Evolutionary conservation across 1,140 invertebrate genomes (phyloP).

Genomic region (Drosophila serrata): DNA sequence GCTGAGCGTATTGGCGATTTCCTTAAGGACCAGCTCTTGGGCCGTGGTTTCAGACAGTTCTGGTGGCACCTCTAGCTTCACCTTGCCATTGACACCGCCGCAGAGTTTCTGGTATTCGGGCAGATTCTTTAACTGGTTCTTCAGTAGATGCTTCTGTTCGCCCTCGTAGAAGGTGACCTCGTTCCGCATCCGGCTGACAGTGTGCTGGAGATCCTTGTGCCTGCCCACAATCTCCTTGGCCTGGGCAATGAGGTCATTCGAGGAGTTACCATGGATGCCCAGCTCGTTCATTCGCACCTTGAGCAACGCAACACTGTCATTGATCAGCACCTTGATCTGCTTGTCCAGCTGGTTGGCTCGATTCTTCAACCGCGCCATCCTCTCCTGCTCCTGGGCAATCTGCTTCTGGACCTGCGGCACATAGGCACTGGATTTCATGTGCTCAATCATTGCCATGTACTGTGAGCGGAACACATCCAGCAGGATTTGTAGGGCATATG

Average conservation of each 20-base stretch:
- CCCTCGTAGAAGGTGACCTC: slow-evolving; percentile 90
- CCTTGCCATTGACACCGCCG: slow-evolving; percentile 60
- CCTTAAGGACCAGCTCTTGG: slow-evolving; percentile 92
- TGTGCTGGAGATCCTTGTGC: slow-evolving; percentile 95
- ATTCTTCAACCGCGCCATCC: slow-evolving; percentile 92
- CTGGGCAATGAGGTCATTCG: slow-evolving; percentile 94
- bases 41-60: slow-evolving; percentile 88
- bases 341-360: slow-evolving; percentile 94
- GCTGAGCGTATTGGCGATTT: slow-evolving; percentile 93
- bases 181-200: slow-evolving; percentile 92
- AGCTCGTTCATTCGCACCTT: slow-evolving; percentile 96
- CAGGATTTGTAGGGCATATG: slow-evolving; percentile 94
- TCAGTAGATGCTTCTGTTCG: slow-evolving; percentile 90
- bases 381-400: slow-evolving; percentile 93
- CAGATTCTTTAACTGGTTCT: slow-evolving; percentile 85
- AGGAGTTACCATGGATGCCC: slow-evolving; percentile 93
- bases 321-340: slow-evolving; percentile 95
- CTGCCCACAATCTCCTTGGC: slow-evolving; percentile 96
- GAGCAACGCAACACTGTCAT: slow-evolving; percentile 95
- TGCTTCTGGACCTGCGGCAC: slow-evolving; percentile 90
- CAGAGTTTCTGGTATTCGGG: slow-evolving; percentile 87
- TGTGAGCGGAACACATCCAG: slow-evolving; percentile 94
- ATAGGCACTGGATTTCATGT: slow-evolving; percentile 93
- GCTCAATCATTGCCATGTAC: slow-evolving; percentile 92
- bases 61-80: slow-evolving; percentile 66